phyloP scores from a whole-genome alignment of 2,113 vertebrate species.

The Eublepharis macularius region DNA sequence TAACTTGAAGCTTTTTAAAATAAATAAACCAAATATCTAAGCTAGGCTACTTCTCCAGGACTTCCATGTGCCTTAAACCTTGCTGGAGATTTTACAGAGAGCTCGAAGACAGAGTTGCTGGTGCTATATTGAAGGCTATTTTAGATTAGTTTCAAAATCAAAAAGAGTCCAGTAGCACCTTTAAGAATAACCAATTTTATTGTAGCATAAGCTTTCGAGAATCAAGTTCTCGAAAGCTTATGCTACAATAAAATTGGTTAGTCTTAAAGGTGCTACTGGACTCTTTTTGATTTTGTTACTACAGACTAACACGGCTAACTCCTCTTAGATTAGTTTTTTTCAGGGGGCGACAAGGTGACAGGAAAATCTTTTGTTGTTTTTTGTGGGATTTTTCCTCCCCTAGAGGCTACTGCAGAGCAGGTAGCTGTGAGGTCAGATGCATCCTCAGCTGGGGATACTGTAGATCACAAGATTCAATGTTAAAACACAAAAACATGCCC shows the following conservation, averaged over 20 bases:
- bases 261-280: too few relatives aligned
- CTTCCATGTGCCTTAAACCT: not conserved
- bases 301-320: too few relatives aligned
- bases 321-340: not conserved
- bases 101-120: not conserved
- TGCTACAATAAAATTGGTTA: too few relatives aligned
- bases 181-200: too few relatives aligned
- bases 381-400: not conserved
- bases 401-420: not conserved
- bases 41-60: not conserved
- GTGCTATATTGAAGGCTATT: not conserved
- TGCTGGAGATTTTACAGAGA: not conserved
- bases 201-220: too few relatives aligned
- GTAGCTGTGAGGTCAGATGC: not conserved
- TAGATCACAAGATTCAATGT: not conserved
- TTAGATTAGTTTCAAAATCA: too few relatives aligned
- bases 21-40: not conserved
- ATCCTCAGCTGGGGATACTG: constrained; percentile 12
- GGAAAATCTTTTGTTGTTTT: constrained; percentile 23
- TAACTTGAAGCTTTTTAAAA: not conserved
- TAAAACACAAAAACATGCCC: constrained; percentile 38
- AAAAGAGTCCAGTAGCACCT: too few relatives aligned
- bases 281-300: too few relatives aligned
- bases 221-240: too few relatives aligned
- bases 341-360: not conserved